These are phyloP conservation scores for Chaenodraco wilsoni DNA, from an alignment of 2,797 vertebrate genomes.

Conservation along the genomic window DNA sequence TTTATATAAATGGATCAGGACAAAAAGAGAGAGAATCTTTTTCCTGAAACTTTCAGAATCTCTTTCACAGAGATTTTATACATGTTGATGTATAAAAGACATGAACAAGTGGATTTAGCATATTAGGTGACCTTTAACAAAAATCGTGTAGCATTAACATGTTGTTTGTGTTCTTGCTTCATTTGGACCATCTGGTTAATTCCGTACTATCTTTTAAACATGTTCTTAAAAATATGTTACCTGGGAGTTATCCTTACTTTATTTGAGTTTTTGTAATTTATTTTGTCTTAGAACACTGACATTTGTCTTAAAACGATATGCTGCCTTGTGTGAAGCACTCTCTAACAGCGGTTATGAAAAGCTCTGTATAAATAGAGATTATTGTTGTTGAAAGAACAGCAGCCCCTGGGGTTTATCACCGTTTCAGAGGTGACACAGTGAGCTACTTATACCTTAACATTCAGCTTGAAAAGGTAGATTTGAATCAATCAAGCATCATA, in stretches of 20 bases:
- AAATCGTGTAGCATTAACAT: not conserved
- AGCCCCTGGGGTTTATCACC: not conserved
- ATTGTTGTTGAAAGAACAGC: not conserved
- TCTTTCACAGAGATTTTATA: too few species aligned
- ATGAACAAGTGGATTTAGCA: too few species aligned
- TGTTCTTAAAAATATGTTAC: not conserved
- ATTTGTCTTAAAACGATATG: not conserved
- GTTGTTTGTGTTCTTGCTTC: not conserved
- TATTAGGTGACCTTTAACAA: too few species aligned
- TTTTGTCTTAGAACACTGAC: not conserved
- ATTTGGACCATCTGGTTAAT: not conserved
- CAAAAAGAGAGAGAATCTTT: too few species aligned
- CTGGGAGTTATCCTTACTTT: not conserved
- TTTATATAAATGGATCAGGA: too few species aligned
- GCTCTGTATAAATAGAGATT: not conserved
- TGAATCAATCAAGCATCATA: conserved; percentile 64
- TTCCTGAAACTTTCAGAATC: too few species aligned
- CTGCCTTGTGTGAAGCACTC: not conserved
- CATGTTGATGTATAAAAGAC: not conserved
- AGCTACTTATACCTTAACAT: conserved; percentile 35
- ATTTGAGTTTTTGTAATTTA: not conserved
- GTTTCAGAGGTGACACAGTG: conserved; percentile 24
- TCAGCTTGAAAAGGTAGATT: conserved; percentile 58
- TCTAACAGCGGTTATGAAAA: not conserved
- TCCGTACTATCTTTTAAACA: not conserved